Percentiles rank a stretch among this genome's conserved stretches.
These are phyloP conservation scores for Conger conger DNA, from an alignment of 2,113 vertebrate genomes.

Conservation along the genomic window DNA sequence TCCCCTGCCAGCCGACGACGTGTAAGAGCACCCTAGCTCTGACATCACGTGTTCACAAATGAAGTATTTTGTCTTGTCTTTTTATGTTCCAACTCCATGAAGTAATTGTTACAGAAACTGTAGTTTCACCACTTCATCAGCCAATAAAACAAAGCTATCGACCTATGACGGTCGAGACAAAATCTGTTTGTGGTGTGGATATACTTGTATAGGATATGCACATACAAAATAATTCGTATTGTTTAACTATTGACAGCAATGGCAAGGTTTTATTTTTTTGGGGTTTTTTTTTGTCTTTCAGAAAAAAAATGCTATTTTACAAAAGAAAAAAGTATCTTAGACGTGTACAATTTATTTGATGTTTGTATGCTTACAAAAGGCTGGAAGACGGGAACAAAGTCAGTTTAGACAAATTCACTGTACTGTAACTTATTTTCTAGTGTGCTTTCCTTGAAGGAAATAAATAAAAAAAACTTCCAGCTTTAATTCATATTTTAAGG, in stretches of 20 bases:
- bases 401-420: slow-evolving; percentile 96
- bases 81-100: slow-evolving; percentile 81
- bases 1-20: slow-evolving; percentile 94
- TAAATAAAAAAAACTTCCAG: slow-evolving; percentile 82
- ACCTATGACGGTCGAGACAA: slow-evolving; percentile 78
- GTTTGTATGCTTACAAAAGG: slow-evolving; percentile 86
- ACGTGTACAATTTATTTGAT: slow-evolving; percentile 76
- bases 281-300: slow-evolving; percentile 71
- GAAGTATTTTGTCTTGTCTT: slow-evolving; percentile 81
- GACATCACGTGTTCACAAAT: slow-evolving; percentile 69
- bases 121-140: slow-evolving; percentile 67
- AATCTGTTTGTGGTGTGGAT: slow-evolving; percentile 52
- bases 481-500: slow-evolving; percentile 93
- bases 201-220: slow-evolving; percentile 59
- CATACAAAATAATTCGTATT: slow-evolving; percentile 77
- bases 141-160: slow-evolving; percentile 69
- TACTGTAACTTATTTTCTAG: slow-evolving; percentile 99
- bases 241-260: slow-evolving; percentile 80
- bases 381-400: slow-evolving; percentile 98
- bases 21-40: slow-evolving; percentile 76
- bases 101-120: slow-evolving; percentile 79
- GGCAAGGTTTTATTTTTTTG: slow-evolving; percentile 61
- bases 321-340: slow-evolving; percentile 78
- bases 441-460: slow-evolving; percentile 99
- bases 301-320: slow-evolving; percentile 81